Evolutionary conservation across 2,113 vertebrate species (phyloP).

Genomic region (Lagopus muta): DNA sequence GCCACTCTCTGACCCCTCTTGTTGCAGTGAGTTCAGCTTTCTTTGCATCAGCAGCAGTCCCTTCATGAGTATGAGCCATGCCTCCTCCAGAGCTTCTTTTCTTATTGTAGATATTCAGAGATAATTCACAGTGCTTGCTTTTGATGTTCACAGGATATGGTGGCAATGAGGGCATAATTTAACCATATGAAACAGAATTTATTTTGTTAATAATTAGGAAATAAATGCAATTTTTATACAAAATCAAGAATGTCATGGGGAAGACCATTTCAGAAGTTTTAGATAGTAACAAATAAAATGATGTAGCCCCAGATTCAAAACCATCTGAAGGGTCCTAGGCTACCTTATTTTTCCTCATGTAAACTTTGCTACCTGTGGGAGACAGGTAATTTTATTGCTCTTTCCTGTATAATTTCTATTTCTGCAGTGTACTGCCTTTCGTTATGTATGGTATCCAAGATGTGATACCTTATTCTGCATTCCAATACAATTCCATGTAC

Average conservation of each 20-base stretch:
- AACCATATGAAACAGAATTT: not conserved
- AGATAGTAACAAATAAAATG: not conserved
- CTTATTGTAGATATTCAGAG: not conserved
- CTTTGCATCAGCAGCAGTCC: not conserved
- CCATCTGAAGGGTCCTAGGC: not conserved
- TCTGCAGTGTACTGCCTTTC: not conserved
- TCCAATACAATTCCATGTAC: not conserved
- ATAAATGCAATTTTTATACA: not conserved
- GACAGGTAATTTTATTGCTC: not conserved
- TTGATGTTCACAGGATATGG: not conserved
- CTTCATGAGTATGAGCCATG: not conserved
- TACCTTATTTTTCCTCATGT: not conserved
- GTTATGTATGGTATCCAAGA: not conserved
- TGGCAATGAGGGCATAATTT: not conserved
- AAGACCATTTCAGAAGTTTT: not conserved
- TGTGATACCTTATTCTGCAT: not conserved
- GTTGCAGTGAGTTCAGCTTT: not conserved
- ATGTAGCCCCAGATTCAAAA: not conserved
- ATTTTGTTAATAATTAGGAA: not conserved
- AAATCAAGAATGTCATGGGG: not conserved
- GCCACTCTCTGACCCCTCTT: not conserved
- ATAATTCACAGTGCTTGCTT: not conserved
- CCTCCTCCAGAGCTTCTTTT: not conserved
- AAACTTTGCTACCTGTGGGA: not conserved
- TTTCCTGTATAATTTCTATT: not conserved